phyloP scores from a whole-genome alignment of 92 coral and sea anemone species.

The Epizoanthus illoricatus region DNA sequence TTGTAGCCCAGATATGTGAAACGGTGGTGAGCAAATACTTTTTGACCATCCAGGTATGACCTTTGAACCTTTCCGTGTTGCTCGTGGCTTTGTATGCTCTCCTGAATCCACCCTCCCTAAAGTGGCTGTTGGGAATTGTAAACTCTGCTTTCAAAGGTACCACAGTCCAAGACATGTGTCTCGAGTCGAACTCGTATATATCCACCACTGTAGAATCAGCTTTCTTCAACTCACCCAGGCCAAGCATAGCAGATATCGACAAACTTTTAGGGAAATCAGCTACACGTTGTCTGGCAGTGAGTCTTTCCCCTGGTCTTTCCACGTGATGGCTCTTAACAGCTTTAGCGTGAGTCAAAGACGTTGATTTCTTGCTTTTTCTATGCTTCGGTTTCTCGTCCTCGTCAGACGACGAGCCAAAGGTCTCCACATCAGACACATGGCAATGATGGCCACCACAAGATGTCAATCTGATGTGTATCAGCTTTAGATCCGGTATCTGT shows the following conservation, averaged over 20 bases:
- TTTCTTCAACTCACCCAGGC: slow-evolving; percentile 50
- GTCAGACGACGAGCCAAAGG: too few species aligned
- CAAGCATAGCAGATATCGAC: slow-evolving; percentile 57
- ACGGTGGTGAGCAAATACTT: slow-evolving; percentile 46
- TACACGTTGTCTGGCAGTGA: neutral
- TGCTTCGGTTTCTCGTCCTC: too few species aligned
- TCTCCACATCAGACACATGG: too few species aligned
- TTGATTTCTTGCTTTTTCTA: neutral
- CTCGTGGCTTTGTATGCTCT: slow-evolving; percentile 51
- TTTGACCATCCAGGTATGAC: slow-evolving; percentile 59
- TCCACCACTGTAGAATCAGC: slow-evolving; percentile 46
- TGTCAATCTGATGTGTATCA: too few species aligned
- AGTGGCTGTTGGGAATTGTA: slow-evolving; percentile 30
- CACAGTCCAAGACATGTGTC: slow-evolving; percentile 44
- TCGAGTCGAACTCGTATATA: slow-evolving; percentile 40
- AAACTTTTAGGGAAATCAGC: slow-evolving; percentile 43
- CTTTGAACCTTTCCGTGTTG: slow-evolving; percentile 38
- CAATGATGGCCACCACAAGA: too few species aligned
- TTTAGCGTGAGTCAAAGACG: neutral
- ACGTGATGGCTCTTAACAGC: neutral
- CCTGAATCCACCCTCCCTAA: slow-evolving; percentile 49
- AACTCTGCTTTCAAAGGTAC: slow-evolving; percentile 48
- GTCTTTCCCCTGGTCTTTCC: too few species aligned
- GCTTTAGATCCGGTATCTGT: too few species aligned
- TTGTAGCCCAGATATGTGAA: slow-evolving; percentile 27